phyloP scores from a whole-genome alignment of 1,140 invertebrate species.

The Prorops nasuta region DNA sequence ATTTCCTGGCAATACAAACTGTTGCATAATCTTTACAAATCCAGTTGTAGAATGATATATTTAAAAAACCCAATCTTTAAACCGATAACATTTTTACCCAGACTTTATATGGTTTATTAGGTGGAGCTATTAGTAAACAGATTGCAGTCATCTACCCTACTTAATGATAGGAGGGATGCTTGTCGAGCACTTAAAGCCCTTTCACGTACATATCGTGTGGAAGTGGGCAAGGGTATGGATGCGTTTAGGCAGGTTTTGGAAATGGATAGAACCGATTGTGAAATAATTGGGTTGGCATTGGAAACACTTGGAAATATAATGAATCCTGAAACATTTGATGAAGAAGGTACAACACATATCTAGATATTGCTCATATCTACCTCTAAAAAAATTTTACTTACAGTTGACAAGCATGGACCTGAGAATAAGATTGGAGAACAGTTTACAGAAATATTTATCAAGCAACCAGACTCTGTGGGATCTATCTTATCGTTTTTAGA shows the following conservation, averaged over 20 bases:
- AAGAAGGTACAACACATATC: constrained; percentile 65
- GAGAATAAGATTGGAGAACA: constrained; percentile 74
- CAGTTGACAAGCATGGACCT: constrained; percentile 52
- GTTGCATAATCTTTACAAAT: too few species aligned
- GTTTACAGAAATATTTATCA: constrained; percentile 98
- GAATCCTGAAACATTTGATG: constrained; percentile 78
- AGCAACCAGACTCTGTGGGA: constrained; percentile 83
- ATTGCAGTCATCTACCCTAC: constrained; percentile 84
- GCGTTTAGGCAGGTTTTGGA: constrained; percentile 78
- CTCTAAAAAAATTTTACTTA: too few species aligned
- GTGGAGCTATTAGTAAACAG: constrained; percentile 91
- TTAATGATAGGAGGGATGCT: constrained; percentile 95
- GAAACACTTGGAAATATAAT: constrained; percentile 92
- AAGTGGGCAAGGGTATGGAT: constrained; percentile 95
- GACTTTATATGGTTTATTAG: constrained; percentile 53
- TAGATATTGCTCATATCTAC: not conserved
- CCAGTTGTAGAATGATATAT: too few species aligned
- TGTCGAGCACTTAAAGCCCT: constrained; percentile 92
- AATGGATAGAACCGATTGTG: constrained; percentile 81
- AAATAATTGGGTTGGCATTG: constrained; percentile 88
- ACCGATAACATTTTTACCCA: too few species aligned
- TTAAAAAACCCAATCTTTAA: too few species aligned
- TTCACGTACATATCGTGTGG: constrained; percentile 88
- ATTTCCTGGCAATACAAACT: not conserved
- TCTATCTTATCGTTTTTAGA: constrained; percentile 86